These are phyloP conservation scores for Lutraria lutraria DNA, from an alignment of 2,888 invertebrate genomes.

Conservation along the genomic window DNA sequence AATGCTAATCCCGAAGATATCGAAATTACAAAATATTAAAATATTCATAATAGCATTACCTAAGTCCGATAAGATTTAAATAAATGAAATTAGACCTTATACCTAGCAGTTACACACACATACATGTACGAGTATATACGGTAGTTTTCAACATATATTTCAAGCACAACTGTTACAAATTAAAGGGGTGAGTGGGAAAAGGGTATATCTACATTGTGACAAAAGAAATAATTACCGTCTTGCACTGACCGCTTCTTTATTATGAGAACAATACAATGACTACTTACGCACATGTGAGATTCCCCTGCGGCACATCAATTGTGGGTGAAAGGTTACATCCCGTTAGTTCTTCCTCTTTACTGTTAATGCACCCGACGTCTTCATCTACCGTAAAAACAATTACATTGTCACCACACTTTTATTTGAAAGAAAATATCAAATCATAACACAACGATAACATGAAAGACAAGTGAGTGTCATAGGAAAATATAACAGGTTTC, in stretches of 20 bases:
- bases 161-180: neutral
- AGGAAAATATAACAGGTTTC: neutral
- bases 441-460: neutral
- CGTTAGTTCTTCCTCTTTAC: neutral
- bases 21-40: neutral
- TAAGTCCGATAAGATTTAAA: no score
- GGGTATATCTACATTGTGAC: no score
- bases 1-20: no score
- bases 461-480: neutral
- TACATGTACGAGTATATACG: neutral
- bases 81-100: neutral
- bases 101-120: neutral
- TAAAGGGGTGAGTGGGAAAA: no score
- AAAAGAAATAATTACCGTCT: no score
- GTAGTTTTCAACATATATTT: neutral
- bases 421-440: neutral
- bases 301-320: constrained; percentile 2
- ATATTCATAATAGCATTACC: no score
- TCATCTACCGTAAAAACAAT: constrained; percentile 26
- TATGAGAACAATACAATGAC: neutral
- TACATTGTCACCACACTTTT: neutral
- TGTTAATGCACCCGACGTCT: constrained; percentile 15
- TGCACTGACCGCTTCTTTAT: no score
- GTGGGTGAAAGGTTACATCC: neutral
- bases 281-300: constrained; percentile 41